Evolutionary conservation across 2,113 vertebrate species (phyloP).

Genomic region (zebrafish (Danio rerio)): GRCz12tu NC_133189.1:46660501-46661000

Average conservation of each 20-base stretch:
- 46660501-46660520: no score
- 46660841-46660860: slow-evolving; percentile 4
- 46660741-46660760: not conserved
- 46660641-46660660: no score
- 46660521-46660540: no score
- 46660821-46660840: not conserved
- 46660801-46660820: not conserved
- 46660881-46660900: slow-evolving; percentile 16
- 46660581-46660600: no score
- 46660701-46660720: no score
- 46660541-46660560: no score
- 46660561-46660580: no score
- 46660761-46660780: not conserved
- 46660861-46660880: slow-evolving; percentile 28
- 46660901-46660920: not conserved
- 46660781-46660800: not conserved
- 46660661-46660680: not conserved
- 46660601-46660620: no score
- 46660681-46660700: not conserved
- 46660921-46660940: slow-evolving; percentile 14
- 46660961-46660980: not conserved
- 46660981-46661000: not conserved
- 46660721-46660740: not conserved
- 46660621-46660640: no score
- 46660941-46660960: not conserved